Base-by-base conservation (phyloP, 2,888 invertebrate genomes). In the Eupithecia subfuscata region DNA sequence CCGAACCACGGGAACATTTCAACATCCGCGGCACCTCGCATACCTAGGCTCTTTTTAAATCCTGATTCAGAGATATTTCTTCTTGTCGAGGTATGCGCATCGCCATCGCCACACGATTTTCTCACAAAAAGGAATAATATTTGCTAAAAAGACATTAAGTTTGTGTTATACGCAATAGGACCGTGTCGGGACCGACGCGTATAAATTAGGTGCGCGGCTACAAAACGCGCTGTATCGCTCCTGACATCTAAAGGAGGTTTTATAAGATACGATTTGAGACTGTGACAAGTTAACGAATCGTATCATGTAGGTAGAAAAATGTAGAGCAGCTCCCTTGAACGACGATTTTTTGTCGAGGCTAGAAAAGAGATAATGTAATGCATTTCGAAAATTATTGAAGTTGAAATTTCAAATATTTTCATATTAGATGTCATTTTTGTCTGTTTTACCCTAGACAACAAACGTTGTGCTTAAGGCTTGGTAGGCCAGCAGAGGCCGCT, bases 141-240 rank as follows among this genome's bases (percentile, higher is more conserved):
- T 84, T 82, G 76, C 82, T 70, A 83, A 81, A 68, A 85, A 86
- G 80, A 83, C 81, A 81, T 84, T 82, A 80, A 84, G 82, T 81
- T 82, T 84, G 82, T 85, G 84, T 83, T 87, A 86, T 85, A 87
- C 83, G 88, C 87, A 90, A 90, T 88, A 86, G 87, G 88, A 86
- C 89, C 90, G 91, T 90, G 92, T 91, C 88, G 88, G 84, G 60
- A 87, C 88, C 90, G 87, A 90, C 92, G 90, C 90, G 87, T 93
- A 93, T 94, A 94, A 94, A 94, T 94, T 93, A 93, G 91, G 88
- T 88, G 90, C 84, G 86, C 88, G 86, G 85, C 86, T 91, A 92
- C 91, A 91, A 92, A 91, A 92, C 84, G 86, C 84, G 86, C 81
- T 86, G 90, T 93, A 94, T 93, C 93, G 84, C 88, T 80, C 85